Conservation (phyloP, 2,113 vertebrate genomes). For the Salvelinus fontinalis region DNA sequence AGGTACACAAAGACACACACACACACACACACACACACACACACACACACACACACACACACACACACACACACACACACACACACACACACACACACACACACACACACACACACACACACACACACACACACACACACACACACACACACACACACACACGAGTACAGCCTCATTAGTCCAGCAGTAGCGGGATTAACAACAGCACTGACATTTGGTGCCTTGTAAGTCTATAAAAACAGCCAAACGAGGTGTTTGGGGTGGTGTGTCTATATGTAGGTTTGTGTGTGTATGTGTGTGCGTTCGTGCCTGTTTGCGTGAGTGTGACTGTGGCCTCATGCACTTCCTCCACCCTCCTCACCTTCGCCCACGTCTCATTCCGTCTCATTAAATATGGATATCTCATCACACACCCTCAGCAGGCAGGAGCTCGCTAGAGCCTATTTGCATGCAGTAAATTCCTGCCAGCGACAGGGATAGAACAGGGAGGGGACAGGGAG, state of each 20-base stretch:
- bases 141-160: constrained; percentile 7
- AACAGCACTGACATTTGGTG: constrained; percentile 61
- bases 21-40: no score
- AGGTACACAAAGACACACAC: no score
- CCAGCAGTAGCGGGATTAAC: constrained; percentile 54
- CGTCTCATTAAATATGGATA: constrained; percentile 99
- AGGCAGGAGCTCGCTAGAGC: constrained; percentile 68
- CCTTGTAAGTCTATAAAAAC: constrained; percentile 65
- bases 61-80: constrained; percentile 7
- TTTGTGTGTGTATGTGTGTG: constrained; percentile 10
- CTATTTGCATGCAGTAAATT: constrained; percentile 98
- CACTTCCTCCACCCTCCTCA: constrained; percentile 58
- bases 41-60: neutral
- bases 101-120: constrained; percentile 1
- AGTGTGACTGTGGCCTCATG: constrained; percentile 2
- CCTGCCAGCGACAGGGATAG: constrained; percentile 78
- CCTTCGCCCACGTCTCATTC: constrained; percentile 83
- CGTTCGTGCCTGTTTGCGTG: neutral
- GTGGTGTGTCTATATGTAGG: no score
- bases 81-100: constrained; percentile 3
- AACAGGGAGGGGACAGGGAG: constrained; percentile 39
- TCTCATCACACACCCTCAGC: constrained; percentile 88
- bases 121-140: neutral
- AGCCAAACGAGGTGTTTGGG: constrained; percentile 38
- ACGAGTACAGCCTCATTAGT: constrained; percentile 42